phyloP scores from a whole-genome alignment of 2,888 invertebrate genomes.

The Stenchaetothrips biformis region DNA sequence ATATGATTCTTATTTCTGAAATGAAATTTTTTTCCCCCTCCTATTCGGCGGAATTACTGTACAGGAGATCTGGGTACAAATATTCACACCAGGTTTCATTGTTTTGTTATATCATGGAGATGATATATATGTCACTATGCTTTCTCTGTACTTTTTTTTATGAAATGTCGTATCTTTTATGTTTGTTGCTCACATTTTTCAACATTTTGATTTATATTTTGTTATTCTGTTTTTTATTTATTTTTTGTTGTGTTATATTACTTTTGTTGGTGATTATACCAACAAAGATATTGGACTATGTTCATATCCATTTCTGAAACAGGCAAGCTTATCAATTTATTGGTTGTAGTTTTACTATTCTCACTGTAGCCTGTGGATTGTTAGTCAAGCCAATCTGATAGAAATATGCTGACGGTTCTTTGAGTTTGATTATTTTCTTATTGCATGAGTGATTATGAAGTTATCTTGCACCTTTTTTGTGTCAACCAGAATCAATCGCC shows the following conservation, averaged over 20 bases:
- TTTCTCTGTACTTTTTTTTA: background rate
- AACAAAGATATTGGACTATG: background rate
- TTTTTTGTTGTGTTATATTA: too few species aligned
- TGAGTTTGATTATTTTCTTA: background rate
- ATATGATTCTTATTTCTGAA: background rate
- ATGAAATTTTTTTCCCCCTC: background rate
- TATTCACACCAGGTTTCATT: background rate
- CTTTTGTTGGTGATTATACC: too few species aligned
- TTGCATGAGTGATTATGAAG: too few species aligned
- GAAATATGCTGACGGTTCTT: background rate
- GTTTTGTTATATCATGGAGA: background rate
- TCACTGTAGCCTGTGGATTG: background rate
- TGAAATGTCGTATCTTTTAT: slow-evolving; percentile 4
- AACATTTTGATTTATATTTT: background rate
- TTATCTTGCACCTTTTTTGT: too few species aligned
- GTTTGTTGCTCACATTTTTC: slow-evolving; percentile 5
- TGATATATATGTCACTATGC: background rate
- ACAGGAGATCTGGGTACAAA: too few species aligned
- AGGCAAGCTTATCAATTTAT: too few species aligned
- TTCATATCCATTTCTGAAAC: background rate
- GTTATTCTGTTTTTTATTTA: background rate
- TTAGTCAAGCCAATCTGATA: background rate
- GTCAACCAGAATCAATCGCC: too few species aligned
- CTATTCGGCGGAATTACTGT: too few species aligned
- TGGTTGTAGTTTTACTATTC: background rate